Base-by-base conservation (phyloP, 2,113 vertebrate species). In the Corvus cornix region DNA sequence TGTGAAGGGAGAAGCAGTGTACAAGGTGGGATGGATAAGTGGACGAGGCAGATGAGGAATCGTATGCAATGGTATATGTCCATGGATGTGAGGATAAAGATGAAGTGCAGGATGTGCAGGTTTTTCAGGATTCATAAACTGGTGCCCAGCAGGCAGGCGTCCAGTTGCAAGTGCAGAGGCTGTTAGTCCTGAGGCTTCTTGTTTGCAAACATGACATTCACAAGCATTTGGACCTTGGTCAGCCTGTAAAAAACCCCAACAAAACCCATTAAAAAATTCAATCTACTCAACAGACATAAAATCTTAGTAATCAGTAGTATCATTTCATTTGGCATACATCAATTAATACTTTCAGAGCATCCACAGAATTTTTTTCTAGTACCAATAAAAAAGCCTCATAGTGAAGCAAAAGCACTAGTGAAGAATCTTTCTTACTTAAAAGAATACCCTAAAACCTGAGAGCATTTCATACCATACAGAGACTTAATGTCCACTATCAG, bases 21-120 rank as follows among this genome's bases (percentile, higher is more conserved):
- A 99, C 84, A 99, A 98, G 60, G 99, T 98, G 51, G 99, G 99
- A 91, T 99, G 99, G 91, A 99, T 98, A 46, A 99, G 98, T 2
- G 99, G 99, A 35, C 99, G 98, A 92, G 99, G 98, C 96, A 99
- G 95, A 94, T 99, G 99, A 33, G 99, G 98, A 81, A 98, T 99
- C 24, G 98, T 99, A 97, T 99, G 99, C 93, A 99, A 95, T 62
- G 99, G 99, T 96, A 99, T 97, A 93, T 99, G 99, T 66, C 99
- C 99, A 23, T 99, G 99, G 95, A 99, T 99, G 96, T 99, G 99
- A 81, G 99, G 99, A 96, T 99, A 99, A 59, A 99, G 98, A 94
- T 99, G 99, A 96, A 99, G 98, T 81, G 99, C 99, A 6, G 99
- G 99, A 96, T 99, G 99, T 67, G 98, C 95, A 39, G 98, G 97